Base-by-base conservation (phyloP, 1,140 invertebrate genomes). In the Drosophila ercepeae region DNA sequence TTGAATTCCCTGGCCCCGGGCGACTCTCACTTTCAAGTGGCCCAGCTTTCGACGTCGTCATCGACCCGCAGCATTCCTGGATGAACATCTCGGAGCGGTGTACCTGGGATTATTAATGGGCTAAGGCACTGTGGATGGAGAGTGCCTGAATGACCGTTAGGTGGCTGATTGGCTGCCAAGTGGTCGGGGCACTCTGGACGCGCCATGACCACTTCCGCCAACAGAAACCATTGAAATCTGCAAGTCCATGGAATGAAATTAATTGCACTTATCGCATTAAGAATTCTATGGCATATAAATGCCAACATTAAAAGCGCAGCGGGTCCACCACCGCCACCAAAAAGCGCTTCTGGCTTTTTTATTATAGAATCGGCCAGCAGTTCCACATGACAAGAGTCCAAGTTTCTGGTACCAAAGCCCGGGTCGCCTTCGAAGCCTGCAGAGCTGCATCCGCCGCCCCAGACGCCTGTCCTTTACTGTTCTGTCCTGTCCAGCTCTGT, bases 61-160 rank as follows among this genome's bases (percentile, higher is more conserved):
- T 29, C 51, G 45, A 86, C 79, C 79, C 75, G 75, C 79, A 83
- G 75, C 75, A 83, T 83, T 83, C 79, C 79, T 58, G n/a, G n/a
- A 41, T 39, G 51, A 52, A 39, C 63, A 34, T 51, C 60, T 32
- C 0, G 13, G 29, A 52, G 1, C 21, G 8, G 13, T 39, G 36
- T 16, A 45, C 27, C 7, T 18, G 34, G 64, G 21, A 53, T 67
- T 67, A 67, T 67, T 53, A 67, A 67, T 67, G 64, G 64, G 61
- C 60, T 27, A 27, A 16, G 39, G 64, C 36, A 61, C 36, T 36
- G 36, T 67, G 60, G 64, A 67, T 67, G n/a, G 46, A 34, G 25
- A 9, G n/a, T 11, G 46, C 27, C 61, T 44, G 36, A 32, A 67
- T 9, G 60, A 53, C 64, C 64, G 61, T 67, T 67, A 53, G 64